phyloP scores from a whole-genome alignment of 2,888 invertebrate species.

The Andrena fulva region DNA sequence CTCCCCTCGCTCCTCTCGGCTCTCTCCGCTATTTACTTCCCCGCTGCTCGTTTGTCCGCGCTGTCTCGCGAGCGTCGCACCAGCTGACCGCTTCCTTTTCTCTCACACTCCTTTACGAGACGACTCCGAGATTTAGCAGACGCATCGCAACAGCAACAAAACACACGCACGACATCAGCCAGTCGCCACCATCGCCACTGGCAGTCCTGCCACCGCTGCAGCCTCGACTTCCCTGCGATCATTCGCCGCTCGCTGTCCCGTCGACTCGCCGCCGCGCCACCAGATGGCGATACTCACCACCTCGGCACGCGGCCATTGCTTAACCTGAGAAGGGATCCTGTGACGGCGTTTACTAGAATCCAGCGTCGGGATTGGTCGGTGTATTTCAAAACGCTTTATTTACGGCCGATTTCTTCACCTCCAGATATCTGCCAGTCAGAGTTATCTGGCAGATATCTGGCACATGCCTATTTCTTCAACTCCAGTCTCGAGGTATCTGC shows the following conservation, averaged over 20 bases:
- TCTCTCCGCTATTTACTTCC: background rate
- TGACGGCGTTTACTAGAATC: background rate
- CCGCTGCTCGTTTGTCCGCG: slow-evolving; percentile 24
- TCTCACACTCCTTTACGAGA: slow-evolving; percentile 56
- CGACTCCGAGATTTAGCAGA: slow-evolving; percentile 67
- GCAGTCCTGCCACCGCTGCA: slow-evolving; percentile 69
- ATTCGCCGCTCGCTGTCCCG: background rate
- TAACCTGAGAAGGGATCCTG: background rate
- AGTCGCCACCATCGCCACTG: slow-evolving; percentile 71
- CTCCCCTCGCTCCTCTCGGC: background rate
- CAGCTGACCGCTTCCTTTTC: slow-evolving; percentile 62
- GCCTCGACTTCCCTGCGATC: slow-evolving; percentile 46
- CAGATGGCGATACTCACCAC: slow-evolving; percentile 41
- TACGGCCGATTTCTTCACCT: too few relatives aligned
- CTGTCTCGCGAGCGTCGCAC: slow-evolving; percentile 39
- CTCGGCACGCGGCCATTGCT: background rate
- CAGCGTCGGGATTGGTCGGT: too few relatives aligned
- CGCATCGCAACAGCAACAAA: slow-evolving; percentile 72
- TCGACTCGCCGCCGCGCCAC: background rate
- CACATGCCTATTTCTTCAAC: too few relatives aligned
- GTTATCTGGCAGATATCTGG: too few relatives aligned
- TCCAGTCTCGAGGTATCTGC: too few relatives aligned
- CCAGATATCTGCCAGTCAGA: too few relatives aligned
- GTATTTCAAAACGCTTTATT: too few relatives aligned
- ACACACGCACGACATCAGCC: slow-evolving; percentile 68